These are phyloP conservation scores for Drosophila subobscura DNA, from an alignment of 1,140 invertebrate species.

Conservation along the genomic window DNA sequence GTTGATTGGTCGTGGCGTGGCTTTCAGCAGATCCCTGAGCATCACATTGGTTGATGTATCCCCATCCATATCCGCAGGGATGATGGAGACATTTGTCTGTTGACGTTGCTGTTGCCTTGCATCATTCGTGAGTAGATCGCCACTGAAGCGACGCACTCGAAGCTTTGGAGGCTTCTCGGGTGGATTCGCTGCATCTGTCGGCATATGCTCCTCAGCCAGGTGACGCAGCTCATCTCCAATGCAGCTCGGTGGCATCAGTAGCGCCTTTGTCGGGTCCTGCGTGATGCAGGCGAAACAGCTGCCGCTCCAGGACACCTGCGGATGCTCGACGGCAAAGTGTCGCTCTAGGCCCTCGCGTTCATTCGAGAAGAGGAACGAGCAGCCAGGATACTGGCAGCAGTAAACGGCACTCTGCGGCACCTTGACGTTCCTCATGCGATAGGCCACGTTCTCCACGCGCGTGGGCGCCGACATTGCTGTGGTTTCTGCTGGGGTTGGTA, in stretches of 20 bases:
- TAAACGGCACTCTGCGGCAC: conserved; percentile 20
- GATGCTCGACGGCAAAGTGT: conserved; percentile 61
- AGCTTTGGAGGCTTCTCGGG: neutral
- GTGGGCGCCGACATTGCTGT: neutral
- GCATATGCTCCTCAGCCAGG: conserved; percentile 37
- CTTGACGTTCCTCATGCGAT: conserved; percentile 2
- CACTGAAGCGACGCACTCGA: conserved; percentile 62
- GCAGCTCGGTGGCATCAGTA: neutral
- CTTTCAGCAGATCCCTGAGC: conserved; percentile 34
- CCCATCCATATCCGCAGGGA: no score
- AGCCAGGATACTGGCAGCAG: conserved; percentile 47
- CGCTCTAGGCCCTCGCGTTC: conserved; percentile 59
- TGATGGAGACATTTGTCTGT: neutral
- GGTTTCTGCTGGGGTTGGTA: neutral
- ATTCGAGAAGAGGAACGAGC: conserved; percentile 61
- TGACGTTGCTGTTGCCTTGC: neutral
- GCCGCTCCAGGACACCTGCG: conserved; percentile 51
- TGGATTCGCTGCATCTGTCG: neutral
- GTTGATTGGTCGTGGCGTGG: conserved; percentile 33
- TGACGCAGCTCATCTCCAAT: conserved; percentile 45
- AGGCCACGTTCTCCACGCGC: conserved; percentile 57
- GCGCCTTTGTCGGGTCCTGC: neutral
- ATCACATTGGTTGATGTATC: conserved; percentile 10
- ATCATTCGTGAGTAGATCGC: conserved; percentile 37
- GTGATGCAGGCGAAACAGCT: conserved; percentile 44